Conservation (phyloP, 2,888 invertebrate genomes). For the Hirudinaria manillensis region DNA sequence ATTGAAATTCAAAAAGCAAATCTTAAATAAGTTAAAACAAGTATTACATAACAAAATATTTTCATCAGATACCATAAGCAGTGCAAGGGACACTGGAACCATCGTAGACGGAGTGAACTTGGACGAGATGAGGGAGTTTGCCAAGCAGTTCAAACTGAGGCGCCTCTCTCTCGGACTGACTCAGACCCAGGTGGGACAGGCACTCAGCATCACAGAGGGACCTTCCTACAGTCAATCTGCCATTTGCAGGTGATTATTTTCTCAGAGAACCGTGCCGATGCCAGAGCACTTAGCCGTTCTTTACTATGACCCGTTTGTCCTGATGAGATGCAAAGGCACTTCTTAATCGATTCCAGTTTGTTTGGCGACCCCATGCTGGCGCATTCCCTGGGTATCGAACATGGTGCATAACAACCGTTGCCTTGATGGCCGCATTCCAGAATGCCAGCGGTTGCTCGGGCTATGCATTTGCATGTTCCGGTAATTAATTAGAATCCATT, state of each 20-base stretch:
- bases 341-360: too few relatives aligned
- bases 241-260: slow-evolving; percentile 73
- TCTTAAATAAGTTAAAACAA: background rate
- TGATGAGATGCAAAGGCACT: too few relatives aligned
- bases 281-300: background rate
- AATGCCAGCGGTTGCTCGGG: too few relatives aligned
- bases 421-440: too few relatives aligned
- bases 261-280: background rate
- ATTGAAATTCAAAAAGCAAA: background rate
- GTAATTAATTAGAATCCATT: too few relatives aligned
- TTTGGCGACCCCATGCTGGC: too few relatives aligned
- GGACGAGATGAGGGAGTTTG: slow-evolving; percentile 96
- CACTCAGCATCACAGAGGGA: slow-evolving; percentile 88
- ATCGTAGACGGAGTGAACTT: slow-evolving; percentile 92
- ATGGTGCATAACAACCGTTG: too few relatives aligned
- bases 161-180: slow-evolving; percentile 87
- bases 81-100: slow-evolving; percentile 80
- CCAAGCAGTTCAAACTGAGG: slow-evolving; percentile 89
- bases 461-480: too few relatives aligned
- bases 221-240: slow-evolving; percentile 98
- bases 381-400: too few relatives aligned
- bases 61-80: slow-evolving; percentile 63
- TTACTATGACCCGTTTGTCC: too few relatives aligned
- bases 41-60: background rate
- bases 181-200: slow-evolving; percentile 81